Conservation (phyloP, 2,797 vertebrate genomes). For the Lophius americanus region DNA sequence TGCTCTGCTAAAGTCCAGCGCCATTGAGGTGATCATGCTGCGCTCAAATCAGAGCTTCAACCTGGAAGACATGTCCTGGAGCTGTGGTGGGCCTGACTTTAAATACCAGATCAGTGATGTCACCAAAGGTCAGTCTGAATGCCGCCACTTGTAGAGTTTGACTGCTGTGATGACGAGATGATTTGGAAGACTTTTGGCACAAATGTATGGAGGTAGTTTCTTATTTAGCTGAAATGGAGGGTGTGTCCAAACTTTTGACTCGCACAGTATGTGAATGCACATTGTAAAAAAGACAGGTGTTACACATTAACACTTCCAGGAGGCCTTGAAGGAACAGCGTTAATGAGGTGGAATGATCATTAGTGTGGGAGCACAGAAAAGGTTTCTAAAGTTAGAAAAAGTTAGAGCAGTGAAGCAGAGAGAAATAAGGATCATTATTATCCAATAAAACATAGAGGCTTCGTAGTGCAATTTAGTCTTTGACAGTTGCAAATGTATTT, state of each 20-base stretch:
- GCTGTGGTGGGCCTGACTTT: slow-evolving; percentile 90
- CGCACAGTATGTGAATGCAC: not conserved
- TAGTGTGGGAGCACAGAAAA: slow-evolving; percentile 36
- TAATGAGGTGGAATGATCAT: slow-evolving; percentile 25
- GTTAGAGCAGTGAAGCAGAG: not conserved
- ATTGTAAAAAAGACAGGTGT: slow-evolving; percentile 14
- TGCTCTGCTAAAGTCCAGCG: slow-evolving; percentile 94
- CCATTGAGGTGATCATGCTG: slow-evolving; percentile 98
- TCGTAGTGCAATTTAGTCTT: not conserved
- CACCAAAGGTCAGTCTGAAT: slow-evolving; percentile 86
- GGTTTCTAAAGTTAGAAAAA: slow-evolving; percentile 9
- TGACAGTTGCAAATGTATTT: not conserved
- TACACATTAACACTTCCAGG: slow-evolving; percentile 28
- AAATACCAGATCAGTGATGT: slow-evolving; percentile 93
- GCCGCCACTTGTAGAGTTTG: slow-evolving; percentile 28
- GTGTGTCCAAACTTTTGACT: no score
- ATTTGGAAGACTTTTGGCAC: not conserved
- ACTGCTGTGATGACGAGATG: slow-evolving; percentile 5
- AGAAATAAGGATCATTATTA: not conserved
- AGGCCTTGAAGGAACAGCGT: slow-evolving; percentile 8
- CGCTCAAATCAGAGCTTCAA: slow-evolving; percentile 97
- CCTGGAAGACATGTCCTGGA: slow-evolving; percentile 96
- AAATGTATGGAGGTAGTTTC: no score
- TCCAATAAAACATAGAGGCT: not conserved
- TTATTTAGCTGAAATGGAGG: no score